Base-by-base conservation (phyloP, 2,113 vertebrate species). In the Microtus pennsylvanicus region DNA sequence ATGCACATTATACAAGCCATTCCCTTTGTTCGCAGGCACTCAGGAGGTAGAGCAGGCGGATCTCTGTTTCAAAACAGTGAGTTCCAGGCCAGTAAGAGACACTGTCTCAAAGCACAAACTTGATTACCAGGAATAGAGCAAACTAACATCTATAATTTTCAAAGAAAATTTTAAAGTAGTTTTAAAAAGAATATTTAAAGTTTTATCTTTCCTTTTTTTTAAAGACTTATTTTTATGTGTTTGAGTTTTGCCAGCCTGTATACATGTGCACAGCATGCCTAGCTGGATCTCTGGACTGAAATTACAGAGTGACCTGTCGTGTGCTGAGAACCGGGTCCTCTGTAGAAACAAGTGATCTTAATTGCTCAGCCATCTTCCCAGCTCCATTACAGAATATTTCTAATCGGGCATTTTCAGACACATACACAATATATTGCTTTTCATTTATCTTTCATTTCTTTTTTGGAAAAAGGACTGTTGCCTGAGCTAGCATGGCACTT, bases 121-220 rank as follows among this genome's bases (percentile, higher is more conserved):
- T 11, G 28, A 42, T 67, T 17, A 86, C 42, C 17, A 13, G 10
- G 42, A 33, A 86, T 35, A n/a, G 13, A 26, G 22, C 80, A 83
- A 28, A 78, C 35, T 65, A 93, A 35, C 19, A 93, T 52, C 94
- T 95, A 58, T 78, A 90, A 81, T 87, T 77, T 45, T 92, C 35
- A 93, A 78, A 83, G 91, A 75, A 50, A 58, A 95, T 80, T 91
- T 12, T 55, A 76, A 93, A 91, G 28, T 22, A 76, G 75, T 63
- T 91, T 83, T 26, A 24, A 61, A n/a, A 82, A 82, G 14, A 33
- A 16, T 78, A 76, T 76, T 76, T 81, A 81, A 81, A 21, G 52
- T 22, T 63, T 83, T 83, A 61, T 28, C 24, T 61, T 82, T 82
- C n/a, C 33, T 61, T 58, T 58, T 12, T 82, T 82, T 63, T 82